These are phyloP conservation scores for Drosophila kurseongensis DNA, from an alignment of 1,140 invertebrate genomes.

Conservation along the genomic window DNA sequence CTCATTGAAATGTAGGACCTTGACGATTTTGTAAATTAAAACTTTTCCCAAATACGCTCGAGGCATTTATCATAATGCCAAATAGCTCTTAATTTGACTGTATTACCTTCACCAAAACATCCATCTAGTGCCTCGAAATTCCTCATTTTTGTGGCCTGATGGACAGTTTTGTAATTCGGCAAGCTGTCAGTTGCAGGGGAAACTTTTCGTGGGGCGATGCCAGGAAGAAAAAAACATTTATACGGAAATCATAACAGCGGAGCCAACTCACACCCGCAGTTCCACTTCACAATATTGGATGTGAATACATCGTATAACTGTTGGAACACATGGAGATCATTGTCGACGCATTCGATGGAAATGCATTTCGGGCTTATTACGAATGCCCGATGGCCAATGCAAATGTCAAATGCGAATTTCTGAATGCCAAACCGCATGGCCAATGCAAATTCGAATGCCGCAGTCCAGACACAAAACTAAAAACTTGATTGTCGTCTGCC, in stretches of 20 bases:
- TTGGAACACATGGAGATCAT: slow-evolving; percentile 29
- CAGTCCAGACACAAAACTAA: slow-evolving; percentile 42
- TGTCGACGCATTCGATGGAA: slow-evolving; percentile 34
- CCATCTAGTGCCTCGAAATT: neutral
- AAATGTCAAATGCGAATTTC: slow-evolving; percentile 33
- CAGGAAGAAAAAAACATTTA: slow-evolving; percentile 3
- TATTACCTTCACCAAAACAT: neutral
- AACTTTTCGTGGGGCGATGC: neutral
- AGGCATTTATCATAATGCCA: neutral
- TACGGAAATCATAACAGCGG: slow-evolving; percentile 34
- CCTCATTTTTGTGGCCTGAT: neutral
- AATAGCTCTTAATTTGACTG: neutral
- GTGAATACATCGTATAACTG: neutral
- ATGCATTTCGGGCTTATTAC: slow-evolving; percentile 36
- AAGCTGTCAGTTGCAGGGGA: slow-evolving; percentile 21
- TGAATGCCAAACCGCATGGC: slow-evolving; percentile 36
- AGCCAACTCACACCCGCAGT: slow-evolving; percentile 4
- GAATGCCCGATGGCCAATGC: slow-evolving; percentile 24
- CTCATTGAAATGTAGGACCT: neutral
- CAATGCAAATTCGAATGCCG: slow-evolving; percentile 28
- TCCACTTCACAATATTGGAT: slow-evolving; percentile 10
- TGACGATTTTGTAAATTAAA: neutral
- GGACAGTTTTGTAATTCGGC: slow-evolving; percentile 17
- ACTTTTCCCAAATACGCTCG: neutral
- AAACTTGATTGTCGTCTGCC: slow-evolving; percentile 66